Evolutionary conservation across 2,888 invertebrate species (phyloP), one percentile per base, ranked within the genome.

Genomic region (Pristionchus entomophagus): DNA sequence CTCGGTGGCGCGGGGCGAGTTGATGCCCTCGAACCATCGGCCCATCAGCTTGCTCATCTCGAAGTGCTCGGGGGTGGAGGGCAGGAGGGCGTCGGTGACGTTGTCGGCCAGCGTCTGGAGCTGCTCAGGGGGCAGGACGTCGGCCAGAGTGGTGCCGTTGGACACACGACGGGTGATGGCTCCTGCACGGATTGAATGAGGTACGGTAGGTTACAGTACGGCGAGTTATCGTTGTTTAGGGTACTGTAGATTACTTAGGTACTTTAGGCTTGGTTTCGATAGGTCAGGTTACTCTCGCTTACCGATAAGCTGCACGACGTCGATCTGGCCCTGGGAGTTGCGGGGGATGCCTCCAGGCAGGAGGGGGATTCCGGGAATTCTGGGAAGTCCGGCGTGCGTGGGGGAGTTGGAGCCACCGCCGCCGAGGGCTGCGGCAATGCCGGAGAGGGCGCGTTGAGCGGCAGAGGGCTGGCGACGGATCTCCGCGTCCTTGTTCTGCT

Each of bases 361-460:
- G 56, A 93, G 91, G 84, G 93, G 93, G 82, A 93, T 91, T 85
- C 93, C 93, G 85, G 93, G 93, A 65, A 93, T 92, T 84, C 92
- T 89, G 56, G 93, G 93, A 45, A 93, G 91, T 81, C 93, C 93
- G 26, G 93, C 93, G 87, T 92, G 91, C 19, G 92, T 89, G 84
- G 93, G 93, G 2, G 90, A 90, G 89, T 93, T 93, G 94, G 94
- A 97, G 91, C 96, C 96, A 82, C 97, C 90, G 73, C 94, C 94
- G 4, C 95, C 96, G 51, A 95, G 95, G 86, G 95, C 96, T 89
- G 96, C 96, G 89, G 95, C 96, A 84, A 96, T 96, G 22, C 96
- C 97, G 0, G 95, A 97, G 88, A 93, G 87, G 35, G 92, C 92
- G 49, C 92, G 89, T 80, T 93, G 92, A 29, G 92, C 92, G 12